These are phyloP conservation scores for Halictus quadricinctus DNA, from an alignment of 2,888 invertebrate genomes.

Conservation along the genomic window DNA sequence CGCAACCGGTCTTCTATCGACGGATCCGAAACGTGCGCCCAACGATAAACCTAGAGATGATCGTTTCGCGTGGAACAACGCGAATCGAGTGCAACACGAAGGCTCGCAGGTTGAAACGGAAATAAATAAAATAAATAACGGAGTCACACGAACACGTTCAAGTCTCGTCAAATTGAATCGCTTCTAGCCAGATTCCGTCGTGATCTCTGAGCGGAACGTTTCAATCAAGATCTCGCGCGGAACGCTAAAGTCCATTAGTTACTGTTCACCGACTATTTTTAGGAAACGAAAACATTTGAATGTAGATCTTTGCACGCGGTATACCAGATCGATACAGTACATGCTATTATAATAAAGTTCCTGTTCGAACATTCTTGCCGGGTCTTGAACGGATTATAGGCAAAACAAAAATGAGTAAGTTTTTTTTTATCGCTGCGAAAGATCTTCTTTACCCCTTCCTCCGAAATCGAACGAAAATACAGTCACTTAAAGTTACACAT, in stretches of 20 bases:
- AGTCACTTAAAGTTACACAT: conserved; percentile 13
- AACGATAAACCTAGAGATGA: not conserved
- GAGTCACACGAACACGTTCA: not conserved
- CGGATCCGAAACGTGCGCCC: not conserved
- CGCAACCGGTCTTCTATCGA: not conserved
- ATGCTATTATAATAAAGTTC: not conserved
- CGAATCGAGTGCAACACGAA: not conserved
- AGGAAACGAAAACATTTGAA: not conserved
- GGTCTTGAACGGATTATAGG: not conserved
- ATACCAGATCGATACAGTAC: not conserved
- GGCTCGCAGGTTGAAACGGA: not conserved
- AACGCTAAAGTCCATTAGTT: not conserved
- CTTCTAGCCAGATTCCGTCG: not conserved
- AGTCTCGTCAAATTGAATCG: not conserved
- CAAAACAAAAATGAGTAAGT: not conserved
- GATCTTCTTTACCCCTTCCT: not conserved
- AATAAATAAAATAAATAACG: not conserved
- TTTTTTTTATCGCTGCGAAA: not conserved
- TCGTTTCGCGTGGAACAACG: not conserved
- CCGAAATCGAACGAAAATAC: conserved; percentile 18
- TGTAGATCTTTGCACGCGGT: not conserved
- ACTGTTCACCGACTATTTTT: conserved; percentile 14
- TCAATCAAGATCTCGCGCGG: not conserved
- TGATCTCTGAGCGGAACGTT: conserved; percentile 7
- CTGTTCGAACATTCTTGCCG: not conserved